Base-by-base conservation (phyloP, 53 echinoderm and acorn worm genomes). In the Astropecten irregularis region DNA sequence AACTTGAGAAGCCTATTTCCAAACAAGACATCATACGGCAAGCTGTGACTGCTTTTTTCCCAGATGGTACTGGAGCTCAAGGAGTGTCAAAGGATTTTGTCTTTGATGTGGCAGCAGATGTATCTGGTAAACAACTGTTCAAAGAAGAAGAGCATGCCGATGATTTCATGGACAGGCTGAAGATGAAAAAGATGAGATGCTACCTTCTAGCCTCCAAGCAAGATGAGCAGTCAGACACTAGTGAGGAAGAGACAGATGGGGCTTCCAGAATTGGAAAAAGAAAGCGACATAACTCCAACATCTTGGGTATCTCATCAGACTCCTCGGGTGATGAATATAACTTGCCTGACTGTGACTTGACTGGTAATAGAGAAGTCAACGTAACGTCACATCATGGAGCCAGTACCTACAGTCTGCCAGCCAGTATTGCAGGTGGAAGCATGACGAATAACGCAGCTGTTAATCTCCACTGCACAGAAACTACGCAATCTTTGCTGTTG, bases 41-140 rank as follows among this genome's bases (percentile, higher is more conserved):
- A 9, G 47, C 47, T 46, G 47, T 46, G 8, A 7, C 47, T 9
- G 14, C 7, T 7, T 7, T 9, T 46, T 14, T 9, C 7, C 47
- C 47, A 46, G 47, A 46, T 29, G 14, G 14, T 14, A 14, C 47
- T 9, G 14, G 47, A 46, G 8, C 47, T 46, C 47, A 14, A 46
- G 14, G 47, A 46, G 47, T 9, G 3, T 2, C 35, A 2, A 37
- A 26, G 22, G 77, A 89, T 0, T 89, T 49, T 28, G 53, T 73
- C 10, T 66, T 37, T 16, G 37, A 15, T n/a, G 65, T 84, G n/a
- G 76, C 84, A 57, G 89, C 53, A 84, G 71, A 33, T 71, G 71
- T 71, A 71, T n/a, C 14, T 14, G 19, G 31, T 16, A 9, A 31
- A 13, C 4, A 71, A 74, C 25, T 52, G 65, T 10, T n/a, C n/a